Percentiles rank a stretch among this genome's conserved stretches.
phyloP scores from a whole-genome alignment of 1,140 invertebrate species.

The Brachionus rotundiformis region DNA sequence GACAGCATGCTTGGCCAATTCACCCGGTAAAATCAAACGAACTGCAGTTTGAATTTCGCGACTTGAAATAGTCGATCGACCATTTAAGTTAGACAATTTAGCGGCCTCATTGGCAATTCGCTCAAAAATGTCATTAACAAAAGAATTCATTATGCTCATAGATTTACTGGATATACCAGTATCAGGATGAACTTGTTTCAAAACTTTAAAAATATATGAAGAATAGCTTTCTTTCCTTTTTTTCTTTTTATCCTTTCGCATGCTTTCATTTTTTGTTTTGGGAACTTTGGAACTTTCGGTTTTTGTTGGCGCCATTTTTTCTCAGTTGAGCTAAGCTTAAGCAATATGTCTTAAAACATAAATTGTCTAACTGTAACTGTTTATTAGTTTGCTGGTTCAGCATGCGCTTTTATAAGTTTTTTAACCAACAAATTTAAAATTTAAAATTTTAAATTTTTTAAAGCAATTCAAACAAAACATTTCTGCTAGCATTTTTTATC shows the following conservation, averaged over 20 bases:
- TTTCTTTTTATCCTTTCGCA: not conserved
- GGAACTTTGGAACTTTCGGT: not conserved
- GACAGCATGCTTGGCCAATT: conserved; percentile 70
- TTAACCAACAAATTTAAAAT: not conserved
- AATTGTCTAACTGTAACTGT: not conserved
- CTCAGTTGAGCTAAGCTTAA: not conserved
- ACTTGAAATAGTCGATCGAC: conserved; percentile 65
- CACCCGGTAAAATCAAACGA: conserved; percentile 69
- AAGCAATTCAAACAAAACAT: not conserved
- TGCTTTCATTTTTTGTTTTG: not conserved
- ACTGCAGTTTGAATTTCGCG: conserved; percentile 71
- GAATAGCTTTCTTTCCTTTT: conserved; percentile 69
- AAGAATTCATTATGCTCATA: conserved; percentile 64
- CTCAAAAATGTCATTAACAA: conserved; percentile 66
- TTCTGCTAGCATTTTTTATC: not conserved
- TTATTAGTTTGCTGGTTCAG: not conserved
- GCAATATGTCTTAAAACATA: not conserved
- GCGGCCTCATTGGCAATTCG: conserved; percentile 62
- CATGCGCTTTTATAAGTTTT: conserved; percentile 9
- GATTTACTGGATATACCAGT: conserved; percentile 69
- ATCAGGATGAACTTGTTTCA: conserved; percentile 74
- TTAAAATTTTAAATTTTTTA: not conserved
- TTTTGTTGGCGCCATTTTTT: conserved; percentile 22
- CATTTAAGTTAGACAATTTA: conserved; percentile 62
- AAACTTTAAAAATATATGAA: conserved; percentile 73